Percentiles rank a stretch among this genome's conserved stretches.
Conservation (phyloP, 1,140 invertebrate species). For the Lerema accius region DNA sequence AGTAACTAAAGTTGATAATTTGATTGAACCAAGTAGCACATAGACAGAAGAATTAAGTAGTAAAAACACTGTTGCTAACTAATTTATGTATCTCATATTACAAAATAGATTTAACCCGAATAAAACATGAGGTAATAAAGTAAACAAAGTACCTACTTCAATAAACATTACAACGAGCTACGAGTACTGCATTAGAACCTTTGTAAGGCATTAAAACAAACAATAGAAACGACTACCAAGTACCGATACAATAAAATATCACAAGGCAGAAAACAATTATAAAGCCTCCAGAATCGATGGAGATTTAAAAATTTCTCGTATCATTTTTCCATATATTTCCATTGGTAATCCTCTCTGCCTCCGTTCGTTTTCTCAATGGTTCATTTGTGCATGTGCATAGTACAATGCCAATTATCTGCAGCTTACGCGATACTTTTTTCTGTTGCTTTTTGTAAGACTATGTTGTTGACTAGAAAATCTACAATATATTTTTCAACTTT, state of each 20-base stretch:
- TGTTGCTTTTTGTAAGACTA: slow-evolving; percentile 8
- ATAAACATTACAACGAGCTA: not conserved
- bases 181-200: not conserved
- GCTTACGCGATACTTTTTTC: slow-evolving; percentile 15
- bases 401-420: slow-evolving; percentile 27
- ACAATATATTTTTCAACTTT: not conserved
- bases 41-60: too few relatives aligned
- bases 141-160: not conserved
- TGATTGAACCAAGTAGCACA: too few relatives aligned
- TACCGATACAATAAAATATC: not conserved
- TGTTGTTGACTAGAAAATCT: slow-evolving; percentile 8
- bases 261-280: not conserved
- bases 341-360: slow-evolving; percentile 13
- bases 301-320: not conserved
- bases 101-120: not conserved
- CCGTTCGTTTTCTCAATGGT: slow-evolving; percentile 2
- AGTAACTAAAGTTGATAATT: not conserved
- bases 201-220: not conserved
- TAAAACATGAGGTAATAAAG: not conserved
- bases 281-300: not conserved
- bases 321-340: slow-evolving; percentile 8
- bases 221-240: not conserved
- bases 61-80: too few relatives aligned
- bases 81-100: too few relatives aligned
- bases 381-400: slow-evolving; percentile 14